Evolutionary conservation across 2,797 vertebrate genomes (phyloP).

Genomic region (Sebastolobus alascanus): DNA sequence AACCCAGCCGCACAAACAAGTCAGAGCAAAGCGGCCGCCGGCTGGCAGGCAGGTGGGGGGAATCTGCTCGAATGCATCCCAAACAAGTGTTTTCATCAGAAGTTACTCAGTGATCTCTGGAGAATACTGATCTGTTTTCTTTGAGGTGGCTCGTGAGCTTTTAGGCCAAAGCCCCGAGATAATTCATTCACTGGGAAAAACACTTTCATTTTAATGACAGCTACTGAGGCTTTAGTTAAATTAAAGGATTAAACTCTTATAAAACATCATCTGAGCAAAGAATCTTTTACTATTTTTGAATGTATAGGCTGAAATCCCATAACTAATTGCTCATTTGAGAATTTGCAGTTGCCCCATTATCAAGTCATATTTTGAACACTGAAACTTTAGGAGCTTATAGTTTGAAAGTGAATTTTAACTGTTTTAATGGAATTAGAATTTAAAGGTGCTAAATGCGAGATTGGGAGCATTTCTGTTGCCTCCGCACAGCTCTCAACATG

Average conservation of each 20-base stretch:
- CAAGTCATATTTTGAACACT: neutral
- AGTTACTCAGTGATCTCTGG: conserved; percentile 28
- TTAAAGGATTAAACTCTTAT: neutral
- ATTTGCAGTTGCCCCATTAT: neutral
- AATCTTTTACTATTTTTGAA: neutral
- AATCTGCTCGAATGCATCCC: conserved; percentile 22
- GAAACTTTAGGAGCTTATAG: too few species aligned
- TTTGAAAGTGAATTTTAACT: neutral
- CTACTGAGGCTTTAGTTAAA: neutral
- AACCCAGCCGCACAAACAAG: conserved; percentile 48
- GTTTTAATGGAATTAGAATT: neutral
- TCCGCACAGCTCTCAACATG: too few species aligned
- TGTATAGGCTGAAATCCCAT: neutral
- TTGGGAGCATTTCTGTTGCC: too few species aligned
- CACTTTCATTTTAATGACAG: neutral
- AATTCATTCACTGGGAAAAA: neutral
- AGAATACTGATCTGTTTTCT: conserved; percentile 23
- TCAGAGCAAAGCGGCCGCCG: conserved; percentile 35
- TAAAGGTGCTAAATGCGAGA: too few species aligned
- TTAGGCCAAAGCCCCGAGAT: neutral
- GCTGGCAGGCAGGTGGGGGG: conserved; percentile 16
- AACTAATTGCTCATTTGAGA: neutral
- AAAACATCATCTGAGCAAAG: neutral
- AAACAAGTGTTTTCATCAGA: conserved; percentile 56
- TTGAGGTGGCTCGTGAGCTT: neutral